Evolutionary conservation across 1,140 invertebrate species (phyloP).

Genomic region (Mya arenaria): DNA sequence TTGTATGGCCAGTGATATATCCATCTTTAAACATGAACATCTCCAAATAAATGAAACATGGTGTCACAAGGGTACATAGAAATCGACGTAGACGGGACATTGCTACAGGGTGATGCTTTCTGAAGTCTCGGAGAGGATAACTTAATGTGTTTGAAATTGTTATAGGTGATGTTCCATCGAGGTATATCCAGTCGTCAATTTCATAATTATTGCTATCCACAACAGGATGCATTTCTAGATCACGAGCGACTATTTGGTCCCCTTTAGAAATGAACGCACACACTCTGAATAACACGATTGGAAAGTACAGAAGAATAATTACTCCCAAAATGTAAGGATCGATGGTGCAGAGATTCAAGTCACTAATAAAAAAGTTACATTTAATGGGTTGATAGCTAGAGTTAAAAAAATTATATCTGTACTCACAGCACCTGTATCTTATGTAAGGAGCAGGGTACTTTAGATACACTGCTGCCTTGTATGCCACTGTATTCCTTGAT

Average conservation of each 20-base stretch:
- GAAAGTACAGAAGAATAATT: background rate
- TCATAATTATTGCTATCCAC: background rate
- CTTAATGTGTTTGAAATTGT: background rate
- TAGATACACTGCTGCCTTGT: background rate
- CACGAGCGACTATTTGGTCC: background rate
- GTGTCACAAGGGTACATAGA: background rate
- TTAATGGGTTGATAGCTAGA: background rate
- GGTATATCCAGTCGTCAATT: slow-evolving; percentile 6
- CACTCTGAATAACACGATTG: background rate
- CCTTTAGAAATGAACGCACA: background rate
- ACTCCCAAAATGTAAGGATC: background rate
- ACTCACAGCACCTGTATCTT: background rate
- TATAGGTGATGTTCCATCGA: slow-evolving; percentile 1
- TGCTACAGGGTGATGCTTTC: background rate
- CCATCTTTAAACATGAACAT: background rate
- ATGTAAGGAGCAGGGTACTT: background rate
- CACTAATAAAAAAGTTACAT: background rate
- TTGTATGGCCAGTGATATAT: background rate
- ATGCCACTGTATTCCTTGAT: no score
- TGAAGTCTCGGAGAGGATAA: background rate
- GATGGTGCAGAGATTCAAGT: background rate
- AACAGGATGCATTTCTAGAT: background rate
- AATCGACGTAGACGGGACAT: slow-evolving; percentile 3
- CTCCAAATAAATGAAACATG: background rate
- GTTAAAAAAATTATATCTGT: background rate